Base-by-base conservation (phyloP, 1,140 invertebrate species). In the Triops longicaudatus region DNA sequence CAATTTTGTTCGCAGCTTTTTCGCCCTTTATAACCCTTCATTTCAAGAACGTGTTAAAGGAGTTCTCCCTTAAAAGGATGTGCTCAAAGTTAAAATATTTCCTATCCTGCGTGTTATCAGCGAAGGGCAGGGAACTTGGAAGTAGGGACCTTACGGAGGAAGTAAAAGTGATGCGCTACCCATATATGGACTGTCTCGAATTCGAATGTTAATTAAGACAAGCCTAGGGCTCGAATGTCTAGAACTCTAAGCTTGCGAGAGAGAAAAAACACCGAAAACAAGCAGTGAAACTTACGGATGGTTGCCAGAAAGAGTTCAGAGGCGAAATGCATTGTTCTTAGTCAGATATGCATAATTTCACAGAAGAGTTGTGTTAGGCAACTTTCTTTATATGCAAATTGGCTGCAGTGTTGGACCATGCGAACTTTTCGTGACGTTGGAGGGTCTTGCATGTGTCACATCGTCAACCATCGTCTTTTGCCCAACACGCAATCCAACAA, bases 391-490 rank as follows among this genome's bases (percentile, higher is more conserved):
- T 63, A 63, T 63, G 50, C 22, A 63, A 63, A 63, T 63, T 63
- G 22, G 50, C 14, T n/a, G 14, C 50, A 14, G 50, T 22, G 50
- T 63, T 63, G 22, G 50, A 4, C 0, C 7, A 17, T 63, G 17
- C n/a, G 50, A 63, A n/a, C 17, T 63, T 63, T 22, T 17, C 50
- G 22, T 63, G 50, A 63, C 50, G 50, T 63, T 37, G 50, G 50
- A 63, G 50, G 50, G 50, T 63, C 50, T 63, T 63, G 50, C 50
- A 22, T 63, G 50, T 63, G 50, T 63, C 50, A 63, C 50, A n/a
- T 63, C 22, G 14, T 63, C 50, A 22, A n/a, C 17, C 14, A 14
- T 63, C 50, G 50, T n/a, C 50, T 63, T n/a, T 63, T 17, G 22
- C 14, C 22, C 50, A 22, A 63, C 50, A 63, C 50, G 50, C 50